These are phyloP conservation scores for Megalopta genalis DNA, from an alignment of 1,140 invertebrate genomes.

Conservation along the genomic window DNA sequence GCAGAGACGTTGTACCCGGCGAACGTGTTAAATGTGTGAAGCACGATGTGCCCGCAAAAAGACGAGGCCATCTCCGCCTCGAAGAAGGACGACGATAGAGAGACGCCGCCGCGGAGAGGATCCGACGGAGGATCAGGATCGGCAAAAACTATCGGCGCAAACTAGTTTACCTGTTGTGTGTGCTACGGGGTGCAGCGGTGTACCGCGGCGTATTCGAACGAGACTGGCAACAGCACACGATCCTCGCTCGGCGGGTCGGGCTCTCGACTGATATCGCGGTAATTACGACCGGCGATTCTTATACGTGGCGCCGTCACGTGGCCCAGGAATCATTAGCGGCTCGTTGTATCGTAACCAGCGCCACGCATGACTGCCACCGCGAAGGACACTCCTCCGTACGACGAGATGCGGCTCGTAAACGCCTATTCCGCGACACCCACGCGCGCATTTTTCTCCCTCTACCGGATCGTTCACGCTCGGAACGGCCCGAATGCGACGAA, in stretches of 20 bases:
- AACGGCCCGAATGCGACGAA: constrained; percentile 21
- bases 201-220: not conserved
- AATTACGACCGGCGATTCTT: constrained; percentile 28
- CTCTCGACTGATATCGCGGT: constrained; percentile 24
- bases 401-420: constrained; percentile 13
- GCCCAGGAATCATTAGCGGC: constrained; percentile 43
- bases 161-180: constrained; percentile 32
- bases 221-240: not conserved
- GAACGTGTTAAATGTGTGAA: no score
- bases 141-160: no score
- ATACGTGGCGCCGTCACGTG: constrained; percentile 32
- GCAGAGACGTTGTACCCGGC: no score
- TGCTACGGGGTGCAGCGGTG: no score
- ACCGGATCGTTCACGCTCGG: not conserved
- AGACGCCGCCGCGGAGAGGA: no score
- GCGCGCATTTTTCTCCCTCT: not conserved
- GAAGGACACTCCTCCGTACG: constrained; percentile 39
- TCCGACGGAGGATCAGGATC: no score
- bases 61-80: no score
- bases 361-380: constrained; percentile 38
- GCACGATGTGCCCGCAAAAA: no score
- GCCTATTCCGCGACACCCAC: not conserved
- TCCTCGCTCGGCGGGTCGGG: not conserved
- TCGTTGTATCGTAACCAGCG: constrained; percentile 39
- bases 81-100: no score